Base-by-base conservation (phyloP, 2,888 invertebrate species). In the Omphaloscelis lunosa region DNA sequence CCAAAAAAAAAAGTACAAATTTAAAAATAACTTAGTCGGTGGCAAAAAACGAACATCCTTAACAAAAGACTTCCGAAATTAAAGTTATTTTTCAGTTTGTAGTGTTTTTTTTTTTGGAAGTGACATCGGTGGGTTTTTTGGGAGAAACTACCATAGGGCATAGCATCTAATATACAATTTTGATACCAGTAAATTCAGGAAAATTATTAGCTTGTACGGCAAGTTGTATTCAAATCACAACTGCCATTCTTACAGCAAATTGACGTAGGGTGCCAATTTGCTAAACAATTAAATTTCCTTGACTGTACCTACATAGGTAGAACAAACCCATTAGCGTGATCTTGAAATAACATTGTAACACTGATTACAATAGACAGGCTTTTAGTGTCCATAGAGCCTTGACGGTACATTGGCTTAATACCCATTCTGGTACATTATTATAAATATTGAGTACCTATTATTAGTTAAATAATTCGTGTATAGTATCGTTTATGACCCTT, bases 301-400 rank as follows among this genome's bases (percentile, higher is more conserved):
- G 8, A 29, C 8, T 59, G 8, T 8, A 27, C 11, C 7, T 66
- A 27, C 11, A 45, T 7, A 41, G 11, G 7, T 23, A 66, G 51
- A 61, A 65, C 39, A 45, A 76, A 72, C 51, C 51, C 41, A 81
- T 77, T 69, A 69, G 34, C 34, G 15, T 59, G 11, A 72, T 79
- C 45, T 45, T 56, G 63, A 56, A 63, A 59, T 59, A 51, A 8
- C 23, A 58, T 61, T 53, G 59, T 27, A 72, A 61, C 41, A 81
- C 34, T 72, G 69, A 72, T 61, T 72, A 56, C 17, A 61, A 65
- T 59, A 23, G 75, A 67, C 73, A 59, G 45, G 63, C 59, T 79
- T 79, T 72, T 73, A 67, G 61, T 62, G 51, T 48, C 39, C 65
- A 59, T 80, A 45, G 75, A 65, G 45, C 39, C 53, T 58, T 72